Evolutionary conservation across 2,888 invertebrate genomes (phyloP), one percentile per base, ranked within the genome.

Genomic region (Colletes collaris): DNA sequence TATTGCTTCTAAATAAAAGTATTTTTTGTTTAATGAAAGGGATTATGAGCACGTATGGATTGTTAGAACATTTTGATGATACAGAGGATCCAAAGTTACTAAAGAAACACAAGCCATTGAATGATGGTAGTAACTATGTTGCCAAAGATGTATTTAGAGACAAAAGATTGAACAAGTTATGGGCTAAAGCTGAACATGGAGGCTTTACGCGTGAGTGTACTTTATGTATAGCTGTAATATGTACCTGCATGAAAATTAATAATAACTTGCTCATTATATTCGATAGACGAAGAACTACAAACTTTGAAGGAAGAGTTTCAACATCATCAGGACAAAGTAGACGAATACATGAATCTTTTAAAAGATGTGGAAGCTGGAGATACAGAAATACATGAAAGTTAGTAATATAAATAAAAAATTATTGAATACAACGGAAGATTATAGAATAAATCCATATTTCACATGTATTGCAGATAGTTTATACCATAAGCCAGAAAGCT

Each of bases 261-360:
- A 19, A 55, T 8, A 16, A 68, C 58, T 46, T 46, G 6, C 0
- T 37, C 37, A 8, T 53, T 49, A 1, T 79, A 13, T 59, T 59
- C 65, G 11, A 59, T 90, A 94, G 95, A 95, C 78, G 96, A 97
- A 83, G 98, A 99, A 93, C 92, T 99, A 59, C 94, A 95, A 76
- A 95, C 97, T 0, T 92, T 99, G 16, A 97, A 96, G 90, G 97
- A 98, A 91, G 99, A 99, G 93, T 98, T 99, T 90, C 93, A 94
- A 27, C 98, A 98, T 92, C 98, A 99, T 90, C 98, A 98, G 92
- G 97, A 98, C 86, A 98, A 98, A 93, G 95, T 98, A 65, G 97
- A 98, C 91, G 96, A 98, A 90, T 98, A 98, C 91, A 97, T 97
- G 92, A 95, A 96, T 58, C 92, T 98, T 75, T 94, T 98, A 67